A percentile compares a stretch with the other conserved stretches of the same genome.
Evolutionary conservation across 2,113 vertebrate species (phyloP).

Genomic region (Hippocampus abdominalis): DNA sequence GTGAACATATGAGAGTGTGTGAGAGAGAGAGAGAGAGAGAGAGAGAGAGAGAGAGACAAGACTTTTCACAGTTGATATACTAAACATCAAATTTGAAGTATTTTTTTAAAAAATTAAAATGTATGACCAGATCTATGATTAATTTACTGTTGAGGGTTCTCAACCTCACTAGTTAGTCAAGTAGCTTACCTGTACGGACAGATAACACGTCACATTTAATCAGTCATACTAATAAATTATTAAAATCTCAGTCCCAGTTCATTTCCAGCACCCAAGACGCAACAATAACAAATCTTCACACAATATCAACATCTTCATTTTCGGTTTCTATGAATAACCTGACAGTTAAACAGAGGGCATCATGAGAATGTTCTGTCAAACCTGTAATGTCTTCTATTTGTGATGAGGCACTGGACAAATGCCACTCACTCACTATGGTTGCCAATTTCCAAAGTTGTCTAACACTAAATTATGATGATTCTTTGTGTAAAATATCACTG

Average conservation of each 20-base stretch:
- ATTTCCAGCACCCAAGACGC: background rate
- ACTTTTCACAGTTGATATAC: slow-evolving; percentile 40
- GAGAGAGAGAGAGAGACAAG: slow-evolving; percentile 3
- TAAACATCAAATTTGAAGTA: background rate
- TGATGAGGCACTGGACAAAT: background rate
- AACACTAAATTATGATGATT: background rate
- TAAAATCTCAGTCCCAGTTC: slow-evolving; percentile 34
- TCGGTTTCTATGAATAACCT: slow-evolving; percentile 16
- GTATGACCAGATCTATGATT: slow-evolving; percentile 7
- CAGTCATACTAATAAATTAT: slow-evolving; percentile 64
- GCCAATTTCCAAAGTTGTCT: background rate
- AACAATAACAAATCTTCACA: background rate
- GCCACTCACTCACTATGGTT: background rate
- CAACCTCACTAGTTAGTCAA: slow-evolving; percentile 7
- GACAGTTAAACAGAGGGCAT: slow-evolving; percentile 31
- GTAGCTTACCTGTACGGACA: slow-evolving; percentile 8
- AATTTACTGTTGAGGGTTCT: slow-evolving; percentile 1
- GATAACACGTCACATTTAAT: slow-evolving; percentile 42
- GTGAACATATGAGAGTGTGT: slow-evolving; percentile 15
- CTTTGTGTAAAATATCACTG: background rate
- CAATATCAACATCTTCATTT: slow-evolving; percentile 12
- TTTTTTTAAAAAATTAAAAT: background rate
- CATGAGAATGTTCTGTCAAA: slow-evolving; percentile 4
- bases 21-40: too few relatives aligned
- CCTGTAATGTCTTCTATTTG: background rate